Evolutionary conservation across 1,140 invertebrate genomes (phyloP), one percentile per base, ranked within the genome.

Genomic region (Sarcophaga bullata): DNA sequence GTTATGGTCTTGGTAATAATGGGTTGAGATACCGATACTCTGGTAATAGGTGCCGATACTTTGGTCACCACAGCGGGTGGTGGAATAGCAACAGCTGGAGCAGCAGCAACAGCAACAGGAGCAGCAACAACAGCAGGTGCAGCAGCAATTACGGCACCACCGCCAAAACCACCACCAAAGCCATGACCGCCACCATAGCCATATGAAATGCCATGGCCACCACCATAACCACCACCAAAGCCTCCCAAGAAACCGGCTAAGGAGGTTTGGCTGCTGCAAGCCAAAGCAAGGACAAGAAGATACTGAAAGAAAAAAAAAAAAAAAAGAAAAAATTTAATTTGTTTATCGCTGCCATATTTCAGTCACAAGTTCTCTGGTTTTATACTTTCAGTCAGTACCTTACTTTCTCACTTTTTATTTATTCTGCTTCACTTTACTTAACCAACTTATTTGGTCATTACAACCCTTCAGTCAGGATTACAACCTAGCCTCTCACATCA

Each of bases 1-100:
- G 84, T 47, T 49, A 89, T 89, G 9, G 87, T 89, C 81, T 89
- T 89, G 46, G 87, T 84, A 11, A 89, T 83, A 25, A 89, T 86
- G 5, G 87, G 87, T 13, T 75, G 80, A 10, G 80, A 47, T 15
- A 84, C 82, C 8, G 82, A 80, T 25, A 78, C 58, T 50, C 82
- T 83, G 8, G 82, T 83, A 19, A 83, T 37, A 6, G 80, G 37
- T 15, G 83, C 82, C 8, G 82, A 80, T 25, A 78, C 58, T 50
- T 83, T 83, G 8, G 82, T 83, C 13, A 83, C 75, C 10, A 83
- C 75, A 19, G 25, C 25, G 4, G 82, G 82, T 25, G 82, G 80
- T 8, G 82, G 86, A 10, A 83, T 84, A n/a, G 48, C 68, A 25
- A 68, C 17, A 19, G 25, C 25, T 37, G 62, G 62, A 19, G 8